Evolutionary conservation across 2,888 invertebrate genomes (phyloP).

Genomic region (Desoria tigrina): DNA sequence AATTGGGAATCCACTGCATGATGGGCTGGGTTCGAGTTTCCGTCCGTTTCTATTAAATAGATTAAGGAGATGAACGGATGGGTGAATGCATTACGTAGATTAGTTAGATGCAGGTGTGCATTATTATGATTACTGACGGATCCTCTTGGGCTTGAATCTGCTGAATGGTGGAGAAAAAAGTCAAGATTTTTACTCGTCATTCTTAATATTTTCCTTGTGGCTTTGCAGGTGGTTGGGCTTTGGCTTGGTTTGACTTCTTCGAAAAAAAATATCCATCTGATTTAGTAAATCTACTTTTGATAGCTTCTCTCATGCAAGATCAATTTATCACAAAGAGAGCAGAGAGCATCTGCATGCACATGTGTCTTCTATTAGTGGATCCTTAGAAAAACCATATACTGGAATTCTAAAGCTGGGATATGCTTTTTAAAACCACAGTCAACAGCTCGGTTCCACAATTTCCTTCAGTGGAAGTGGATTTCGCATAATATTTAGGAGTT

Average conservation of each 20-base stretch:
- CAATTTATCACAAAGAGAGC: constrained; percentile 1
- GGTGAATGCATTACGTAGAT: constrained; percentile 12
- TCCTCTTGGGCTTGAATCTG: background rate
- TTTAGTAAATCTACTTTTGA: background rate
- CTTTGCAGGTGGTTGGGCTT: constrained; percentile 21
- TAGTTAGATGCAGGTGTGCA: constrained; percentile 21
- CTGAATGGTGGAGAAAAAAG: constrained; percentile 14
- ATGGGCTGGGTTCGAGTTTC: too few species aligned
- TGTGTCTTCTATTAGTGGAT: background rate
- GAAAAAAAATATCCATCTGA: too few species aligned
- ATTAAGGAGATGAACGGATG: constrained; percentile 2
- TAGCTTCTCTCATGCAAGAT: background rate
- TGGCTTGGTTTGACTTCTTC: constrained; percentile 13
- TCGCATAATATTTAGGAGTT: too few species aligned
- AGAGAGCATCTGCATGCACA: background rate
- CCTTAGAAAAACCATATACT: too few species aligned
- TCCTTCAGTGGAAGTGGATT: too few species aligned
- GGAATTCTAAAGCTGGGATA: too few species aligned
- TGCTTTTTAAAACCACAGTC: too few species aligned
- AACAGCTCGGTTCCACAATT: too few species aligned
- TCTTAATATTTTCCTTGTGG: constrained; percentile 18
- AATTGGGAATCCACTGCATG: too few species aligned
- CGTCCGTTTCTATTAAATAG: constrained; percentile 4
- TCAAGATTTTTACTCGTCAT: constrained; percentile 19
- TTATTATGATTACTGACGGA: constrained; percentile 6